phyloP scores from a whole-genome alignment of 2,113 vertebrate species.

The Misgurnus mizolepis region DNA sequence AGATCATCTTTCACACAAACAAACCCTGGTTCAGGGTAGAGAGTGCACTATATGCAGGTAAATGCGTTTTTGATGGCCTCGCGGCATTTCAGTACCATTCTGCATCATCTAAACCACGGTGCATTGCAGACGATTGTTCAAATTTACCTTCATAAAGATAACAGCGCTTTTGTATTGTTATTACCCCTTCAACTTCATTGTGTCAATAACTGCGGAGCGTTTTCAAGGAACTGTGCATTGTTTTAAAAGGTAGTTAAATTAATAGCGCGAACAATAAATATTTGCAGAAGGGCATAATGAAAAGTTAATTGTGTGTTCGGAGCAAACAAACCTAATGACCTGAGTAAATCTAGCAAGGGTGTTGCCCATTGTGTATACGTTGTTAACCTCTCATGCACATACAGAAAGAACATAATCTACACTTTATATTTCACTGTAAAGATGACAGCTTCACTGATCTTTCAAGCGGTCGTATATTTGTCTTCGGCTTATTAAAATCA shows the following conservation, averaged over 20 bases:
- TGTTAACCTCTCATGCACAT: background rate
- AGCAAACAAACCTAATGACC: background rate
- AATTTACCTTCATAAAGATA: background rate
- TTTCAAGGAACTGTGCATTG: background rate
- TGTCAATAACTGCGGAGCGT: background rate
- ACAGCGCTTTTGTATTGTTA: background rate
- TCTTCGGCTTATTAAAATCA: constrained; percentile 36
- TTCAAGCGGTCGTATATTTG: constrained; percentile 4
- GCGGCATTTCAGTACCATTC: background rate
- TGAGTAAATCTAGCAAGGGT: constrained; percentile 3
- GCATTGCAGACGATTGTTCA: background rate
- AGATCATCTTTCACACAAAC: constrained; percentile 68
- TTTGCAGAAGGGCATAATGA: background rate
- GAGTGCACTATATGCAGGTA: constrained; percentile 37
- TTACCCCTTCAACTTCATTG: background rate
- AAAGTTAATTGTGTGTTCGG: background rate
- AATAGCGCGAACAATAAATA: constrained; percentile 20
- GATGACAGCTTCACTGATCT: constrained; percentile 7
- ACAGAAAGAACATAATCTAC: background rate
- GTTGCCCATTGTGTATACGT: background rate
- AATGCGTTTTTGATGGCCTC: constrained; percentile 14
- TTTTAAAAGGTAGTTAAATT: background rate
- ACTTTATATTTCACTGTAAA: background rate
- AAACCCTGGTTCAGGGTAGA: constrained; percentile 7
- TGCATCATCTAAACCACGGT: background rate